Conservation (phyloP, 2,888 invertebrate species). For the Aleiodes alternator region DNA sequence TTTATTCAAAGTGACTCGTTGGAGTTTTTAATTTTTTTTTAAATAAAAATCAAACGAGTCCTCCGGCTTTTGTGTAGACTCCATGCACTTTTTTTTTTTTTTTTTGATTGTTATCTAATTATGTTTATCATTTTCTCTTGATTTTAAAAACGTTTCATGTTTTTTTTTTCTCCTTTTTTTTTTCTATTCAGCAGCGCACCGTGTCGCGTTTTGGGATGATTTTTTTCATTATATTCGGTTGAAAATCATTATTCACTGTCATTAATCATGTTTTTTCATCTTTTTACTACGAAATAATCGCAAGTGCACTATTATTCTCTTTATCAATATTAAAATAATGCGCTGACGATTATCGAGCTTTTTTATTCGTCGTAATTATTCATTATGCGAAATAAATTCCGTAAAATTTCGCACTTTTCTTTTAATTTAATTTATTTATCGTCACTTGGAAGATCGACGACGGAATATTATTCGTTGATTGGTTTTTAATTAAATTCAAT, state of each 20-base stretch:
- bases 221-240: not conserved
- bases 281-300: not conserved
- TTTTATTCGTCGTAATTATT: not conserved
- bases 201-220: slow-evolving; percentile 21
- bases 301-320: not conserved
- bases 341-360: not conserved
- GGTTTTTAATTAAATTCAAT: slow-evolving; percentile 18
- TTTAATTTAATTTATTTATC: not conserved
- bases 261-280: not conserved
- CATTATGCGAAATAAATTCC: no score
- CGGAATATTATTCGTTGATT: slow-evolving; percentile 44
- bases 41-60: slow-evolving; percentile 47
- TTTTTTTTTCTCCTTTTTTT: not conserved
- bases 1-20: no score
- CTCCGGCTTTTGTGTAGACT: slow-evolving; percentile 8
- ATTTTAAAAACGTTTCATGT: slow-evolving; percentile 15
- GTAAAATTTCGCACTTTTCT: no score
- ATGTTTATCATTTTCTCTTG: not conserved
- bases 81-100: slow-evolving; percentile 1
- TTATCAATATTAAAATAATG: slow-evolving; percentile 1
- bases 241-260: not conserved
- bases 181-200: slow-evolving; percentile 29
- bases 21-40: not conserved
- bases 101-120: not conserved
- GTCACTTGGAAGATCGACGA: slow-evolving; percentile 36